These are phyloP conservation scores for Shargacucullia verbasci DNA, from an alignment of 2,888 invertebrate species.

Conservation along the genomic window DNA sequence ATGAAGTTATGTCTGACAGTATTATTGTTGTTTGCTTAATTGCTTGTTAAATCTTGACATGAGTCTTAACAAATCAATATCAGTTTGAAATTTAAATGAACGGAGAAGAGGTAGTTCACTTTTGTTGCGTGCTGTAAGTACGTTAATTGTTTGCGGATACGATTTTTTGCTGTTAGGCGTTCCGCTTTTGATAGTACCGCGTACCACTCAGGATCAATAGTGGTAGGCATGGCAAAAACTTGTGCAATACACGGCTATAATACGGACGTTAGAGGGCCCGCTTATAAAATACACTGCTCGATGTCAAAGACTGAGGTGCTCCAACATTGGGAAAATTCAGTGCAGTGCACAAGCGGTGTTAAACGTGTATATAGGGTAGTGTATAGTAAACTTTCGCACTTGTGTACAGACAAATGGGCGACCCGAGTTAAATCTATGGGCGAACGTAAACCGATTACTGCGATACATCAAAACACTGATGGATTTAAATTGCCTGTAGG, in stretches of 20 bases:
- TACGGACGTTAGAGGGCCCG: too few species aligned
- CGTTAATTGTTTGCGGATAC: too few species aligned
- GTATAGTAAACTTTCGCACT: neutral
- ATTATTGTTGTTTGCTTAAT: slow-evolving; percentile 6
- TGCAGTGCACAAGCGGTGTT: too few species aligned
- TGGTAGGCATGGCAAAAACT: too few species aligned
- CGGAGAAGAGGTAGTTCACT: neutral
- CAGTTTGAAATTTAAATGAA: neutral
- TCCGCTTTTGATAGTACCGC: too few species aligned
- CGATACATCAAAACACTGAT: slow-evolving; percentile 16
- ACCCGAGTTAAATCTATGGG: neutral
- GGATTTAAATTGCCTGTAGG: slow-evolving; percentile 31
- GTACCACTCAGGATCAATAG: too few species aligned
- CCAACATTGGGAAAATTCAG: too few species aligned
- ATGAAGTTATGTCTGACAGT: slow-evolving; percentile 7
- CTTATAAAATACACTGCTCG: too few species aligned
- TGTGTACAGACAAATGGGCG: neutral
- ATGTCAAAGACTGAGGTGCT: too few species aligned
- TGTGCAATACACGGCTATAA: too few species aligned
- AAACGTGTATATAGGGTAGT: too few species aligned
- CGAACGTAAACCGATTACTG: slow-evolving; percentile 19
- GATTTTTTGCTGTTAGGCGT: too few species aligned
- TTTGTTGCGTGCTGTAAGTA: neutral
- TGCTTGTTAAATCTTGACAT: neutral
- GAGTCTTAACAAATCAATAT: neutral